Conservation (phyloP, 2,888 invertebrate genomes). For the Xestia sexstrigata region DNA sequence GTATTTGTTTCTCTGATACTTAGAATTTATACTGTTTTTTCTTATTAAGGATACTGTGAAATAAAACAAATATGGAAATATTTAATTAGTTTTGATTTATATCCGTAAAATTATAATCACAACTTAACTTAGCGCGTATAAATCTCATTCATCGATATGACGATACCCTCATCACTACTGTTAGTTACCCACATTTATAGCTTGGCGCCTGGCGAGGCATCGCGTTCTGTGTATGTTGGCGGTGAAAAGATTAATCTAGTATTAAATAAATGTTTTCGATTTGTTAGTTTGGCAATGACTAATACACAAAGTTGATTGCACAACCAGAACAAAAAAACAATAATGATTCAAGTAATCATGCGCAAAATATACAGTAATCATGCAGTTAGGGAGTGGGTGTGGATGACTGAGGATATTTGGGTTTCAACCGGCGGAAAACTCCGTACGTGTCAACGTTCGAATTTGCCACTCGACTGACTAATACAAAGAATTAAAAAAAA, state of each 20-base stretch:
- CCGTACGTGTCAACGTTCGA: background rate
- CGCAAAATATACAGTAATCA: background rate
- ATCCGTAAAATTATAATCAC: no score
- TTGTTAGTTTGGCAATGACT: background rate
- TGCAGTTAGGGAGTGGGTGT: background rate
- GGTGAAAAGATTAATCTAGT: constrained; percentile 41
- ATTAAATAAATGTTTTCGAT: background rate
- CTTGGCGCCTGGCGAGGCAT: no score
- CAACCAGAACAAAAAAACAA: background rate
- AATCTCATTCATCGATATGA: no score
- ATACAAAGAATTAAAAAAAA: background rate
- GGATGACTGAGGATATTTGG: background rate
- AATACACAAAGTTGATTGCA: background rate
- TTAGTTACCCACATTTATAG: no score
- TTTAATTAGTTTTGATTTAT: no score
- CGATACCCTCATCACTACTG: no score
- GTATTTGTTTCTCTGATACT: no score
- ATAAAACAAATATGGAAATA: no score
- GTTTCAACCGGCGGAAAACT: background rate
- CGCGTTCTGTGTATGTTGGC: no score
- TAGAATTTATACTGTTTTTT: no score
- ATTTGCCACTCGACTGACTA: background rate
- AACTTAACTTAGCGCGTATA: no score
- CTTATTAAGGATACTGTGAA: no score
- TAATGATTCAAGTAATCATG: background rate